Percentiles rank a stretch among this genome's conserved stretches.
These are phyloP conservation scores for Chaetodon auriga DNA, from an alignment of 2,113 vertebrate genomes.

Conservation along the genomic window DNA sequence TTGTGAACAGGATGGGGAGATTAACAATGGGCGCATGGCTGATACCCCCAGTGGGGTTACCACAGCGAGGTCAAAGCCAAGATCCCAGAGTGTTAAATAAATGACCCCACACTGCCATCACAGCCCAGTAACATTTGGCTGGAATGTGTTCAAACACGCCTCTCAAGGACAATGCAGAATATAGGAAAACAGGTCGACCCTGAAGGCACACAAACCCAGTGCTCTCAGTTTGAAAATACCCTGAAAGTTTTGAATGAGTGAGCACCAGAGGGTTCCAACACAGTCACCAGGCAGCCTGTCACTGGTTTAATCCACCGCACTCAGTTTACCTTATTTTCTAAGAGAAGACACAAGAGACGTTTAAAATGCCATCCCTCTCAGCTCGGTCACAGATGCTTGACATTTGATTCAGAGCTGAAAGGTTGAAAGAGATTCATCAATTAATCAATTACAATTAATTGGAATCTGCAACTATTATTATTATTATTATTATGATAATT, in stretches of 20 bases:
- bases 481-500: too few relatives aligned
- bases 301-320: slow-evolving; percentile 38
- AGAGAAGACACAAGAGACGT: slow-evolving; percentile 3
- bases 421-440: background rate
- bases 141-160: slow-evolving; percentile 74
- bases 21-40: slow-evolving; percentile 77
- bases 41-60: slow-evolving; percentile 76
- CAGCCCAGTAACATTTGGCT: slow-evolving; percentile 68
- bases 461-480: background rate
- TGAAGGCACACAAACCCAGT: slow-evolving; percentile 29
- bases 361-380: background rate
- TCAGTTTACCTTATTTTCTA: background rate
- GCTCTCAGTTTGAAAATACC: slow-evolving; percentile 33
- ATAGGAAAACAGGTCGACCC: slow-evolving; percentile 39
- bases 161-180: slow-evolving; percentile 51
- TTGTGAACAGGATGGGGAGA: slow-evolving; percentile 79
- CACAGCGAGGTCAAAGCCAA: slow-evolving; percentile 76
- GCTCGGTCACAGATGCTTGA: slow-evolving; percentile 8
- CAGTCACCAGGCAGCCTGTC: slow-evolving; percentile 11
- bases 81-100: slow-evolving; percentile 80
- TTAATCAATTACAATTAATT: background rate
- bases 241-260: slow-evolving; percentile 13
- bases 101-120: slow-evolving; percentile 76
- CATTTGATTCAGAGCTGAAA: slow-evolving; percentile 7
- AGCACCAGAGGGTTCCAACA: slow-evolving; percentile 6